Evolutionary conservation across 2,113 vertebrate genomes (phyloP).

Genomic region (Leuciscus idus): DNA sequence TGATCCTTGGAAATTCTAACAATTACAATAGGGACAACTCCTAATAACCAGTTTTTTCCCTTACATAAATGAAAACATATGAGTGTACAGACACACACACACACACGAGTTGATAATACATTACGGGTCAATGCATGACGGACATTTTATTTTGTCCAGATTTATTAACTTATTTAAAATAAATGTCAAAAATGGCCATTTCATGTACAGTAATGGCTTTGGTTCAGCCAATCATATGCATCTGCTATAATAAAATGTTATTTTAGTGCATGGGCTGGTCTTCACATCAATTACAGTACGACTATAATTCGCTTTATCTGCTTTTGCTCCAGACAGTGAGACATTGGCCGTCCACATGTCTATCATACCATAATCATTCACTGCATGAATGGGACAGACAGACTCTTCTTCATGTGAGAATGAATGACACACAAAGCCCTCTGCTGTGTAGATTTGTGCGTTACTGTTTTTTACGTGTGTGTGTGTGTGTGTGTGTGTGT

Average conservation of each 20-base stretch:
- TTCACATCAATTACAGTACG: neutral
- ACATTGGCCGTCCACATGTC: constrained; percentile 36
- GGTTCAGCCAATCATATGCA: neutral
- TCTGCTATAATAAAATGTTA: neutral
- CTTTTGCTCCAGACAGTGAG: constrained; percentile 36
- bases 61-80: too few relatives aligned
- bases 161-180: too few relatives aligned
- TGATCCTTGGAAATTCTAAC: too few relatives aligned
- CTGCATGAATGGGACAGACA: constrained; percentile 47
- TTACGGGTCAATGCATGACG: too few relatives aligned
- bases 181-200: neutral
- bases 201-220: neutral
- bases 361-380: constrained; percentile 60
- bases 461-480: neutral
- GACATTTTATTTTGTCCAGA: too few relatives aligned
- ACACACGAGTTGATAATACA: too few relatives aligned
- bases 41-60: too few relatives aligned
- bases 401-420: constrained; percentile 43
- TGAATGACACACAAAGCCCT: constrained; percentile 48
- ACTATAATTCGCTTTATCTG: neutral
- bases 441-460: constrained; percentile 39
- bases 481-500: too few relatives aligned
- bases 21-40: too few relatives aligned
- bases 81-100: too few relatives aligned
- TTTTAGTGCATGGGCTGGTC: neutral